Base-by-base conservation (phyloP, 1,140 invertebrate species). In the Ganaspis sp. region DNA sequence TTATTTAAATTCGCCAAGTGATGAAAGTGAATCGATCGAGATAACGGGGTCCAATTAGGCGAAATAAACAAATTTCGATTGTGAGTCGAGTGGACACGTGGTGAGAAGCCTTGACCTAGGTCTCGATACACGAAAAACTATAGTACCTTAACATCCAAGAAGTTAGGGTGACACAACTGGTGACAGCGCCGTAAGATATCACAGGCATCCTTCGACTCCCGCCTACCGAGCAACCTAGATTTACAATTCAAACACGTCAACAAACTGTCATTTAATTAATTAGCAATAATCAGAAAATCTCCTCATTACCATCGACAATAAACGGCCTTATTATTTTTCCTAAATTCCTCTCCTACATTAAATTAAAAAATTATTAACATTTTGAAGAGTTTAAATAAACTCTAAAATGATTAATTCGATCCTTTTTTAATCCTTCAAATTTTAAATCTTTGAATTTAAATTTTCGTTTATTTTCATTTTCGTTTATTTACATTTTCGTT, bases 61-160 rank as follows among this genome's bases (percentile, higher is more conserved):
- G 23, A 64, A 34, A 64, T 29, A 29, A 64, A 64, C 26, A 64
- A n/a, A 17, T 34, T 64, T n/a, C n/a, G 23, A n/a, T 6, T 64
- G 19, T 64, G 54, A 64, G 26, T 29, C 8, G 23, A 64, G 54
- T 64, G 58, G 26, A 64, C 58, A 64, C 23, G 58, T 64, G 23
- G 58, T 64, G 15, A 29, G 58, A 8, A 64, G 26, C 58, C 58
- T 64, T 64, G 58, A 64, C 26, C 58, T 29, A 64, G 58, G 58
- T 64, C 23, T 26, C 26, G 11, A 64, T 64, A 29, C 26, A n/a
- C 58, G 26, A 64, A 64, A 64, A 64, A 64, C 2, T 91, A 88
- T 91, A 92, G 87, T 93, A 94, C 90, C 94, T 94, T 81, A 92
- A 92, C 84, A 93, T 94, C 94, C 94, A 94, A 70, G 93, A 92